Percentiles rank a stretch among this genome's conserved stretches.
Conservation (phyloP, 2,888 invertebrate genomes). For the Mythimna ferrago region DNA sequence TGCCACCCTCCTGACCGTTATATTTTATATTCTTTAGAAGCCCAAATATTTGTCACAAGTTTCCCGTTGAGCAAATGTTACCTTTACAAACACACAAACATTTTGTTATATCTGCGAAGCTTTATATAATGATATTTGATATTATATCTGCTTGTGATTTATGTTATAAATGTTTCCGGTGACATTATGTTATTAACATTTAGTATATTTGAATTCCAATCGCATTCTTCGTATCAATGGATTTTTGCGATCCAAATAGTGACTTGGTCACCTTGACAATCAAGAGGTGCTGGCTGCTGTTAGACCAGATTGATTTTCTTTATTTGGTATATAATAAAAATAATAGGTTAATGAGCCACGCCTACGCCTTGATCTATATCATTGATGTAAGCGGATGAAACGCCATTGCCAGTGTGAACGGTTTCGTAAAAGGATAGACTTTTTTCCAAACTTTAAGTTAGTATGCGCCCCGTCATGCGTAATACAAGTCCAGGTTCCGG, state of each 20-base stretch:
- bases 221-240: slow-evolving; percentile 30
- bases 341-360: not conserved
- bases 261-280: slow-evolving; percentile 50
- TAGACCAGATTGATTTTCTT: slow-evolving; percentile 17
- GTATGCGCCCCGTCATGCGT: not conserved
- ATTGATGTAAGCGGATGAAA: not conserved
- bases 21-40: slow-evolving; percentile 40
- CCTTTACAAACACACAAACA: slow-evolving; percentile 33
- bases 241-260: slow-evolving; percentile 22
- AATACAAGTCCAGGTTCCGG: not conserved
- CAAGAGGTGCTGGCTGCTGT: slow-evolving; percentile 19
- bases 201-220: slow-evolving; percentile 32
- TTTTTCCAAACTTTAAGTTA: not conserved
- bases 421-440: slow-evolving; percentile 3
- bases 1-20: slow-evolving; percentile 52
- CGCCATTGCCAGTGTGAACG: not conserved
- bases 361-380: not conserved
- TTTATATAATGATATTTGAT: no score
- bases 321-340: slow-evolving; percentile 8
- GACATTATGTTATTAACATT: slow-evolving; percentile 49
- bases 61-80: slow-evolving; percentile 34
- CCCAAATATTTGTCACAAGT: slow-evolving; percentile 35
- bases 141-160: slow-evolving; percentile 42
- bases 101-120: not conserved
- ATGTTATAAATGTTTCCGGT: slow-evolving; percentile 38